Evolutionary conservation across 2,113 vertebrate genomes (phyloP), one percentile per base, ranked within the genome.

Genomic region (Mystacornis crossleyi): DNA sequence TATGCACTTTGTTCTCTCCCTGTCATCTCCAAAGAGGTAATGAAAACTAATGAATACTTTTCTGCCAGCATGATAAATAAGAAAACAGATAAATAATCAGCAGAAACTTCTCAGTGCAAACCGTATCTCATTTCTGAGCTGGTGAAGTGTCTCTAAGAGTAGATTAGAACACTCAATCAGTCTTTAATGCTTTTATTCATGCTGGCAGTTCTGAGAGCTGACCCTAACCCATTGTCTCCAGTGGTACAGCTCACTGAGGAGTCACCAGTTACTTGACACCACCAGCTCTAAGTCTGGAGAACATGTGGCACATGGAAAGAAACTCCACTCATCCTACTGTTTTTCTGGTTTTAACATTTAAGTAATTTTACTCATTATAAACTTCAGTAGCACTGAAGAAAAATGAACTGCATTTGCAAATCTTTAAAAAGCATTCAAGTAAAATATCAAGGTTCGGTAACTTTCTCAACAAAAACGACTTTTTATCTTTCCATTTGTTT

Each of bases 11-110:
- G 31, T 81, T 88, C 57, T 82, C 66, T 48, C 72, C 66, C 89
- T 64, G 60, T 38, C 81, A 91, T 45, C 89, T 87, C 91, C 57
- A 82, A 75, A 60, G 40, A 89, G 23, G 16, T 69, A 80, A 93
- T 25, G 36, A 72, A 90, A 93, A 84, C 45, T 45, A 60, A 57
- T 42, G 47, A 53, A 42, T 5, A 33, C 19, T 91, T 58, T 86
- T 48, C 64, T 86, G 78, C 12, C 84, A 75, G 57, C 9, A 6
- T 9, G 25, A 34, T 19, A 81, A 58, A 42, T 57, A 69, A 51
- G 57, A 66, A 38, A 82, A 75, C 28, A 89, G 25, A 79, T 40
- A 84, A 84, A 82, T 26, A 48, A 71, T 20, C 53, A 69, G 14
- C 43, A 90, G 28, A 72, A 75, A 60, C 12, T 48, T 48, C 78